These are phyloP conservation scores for Eurois occulta DNA, from an alignment of 2,888 invertebrate genomes.

Conservation along the genomic window DNA sequence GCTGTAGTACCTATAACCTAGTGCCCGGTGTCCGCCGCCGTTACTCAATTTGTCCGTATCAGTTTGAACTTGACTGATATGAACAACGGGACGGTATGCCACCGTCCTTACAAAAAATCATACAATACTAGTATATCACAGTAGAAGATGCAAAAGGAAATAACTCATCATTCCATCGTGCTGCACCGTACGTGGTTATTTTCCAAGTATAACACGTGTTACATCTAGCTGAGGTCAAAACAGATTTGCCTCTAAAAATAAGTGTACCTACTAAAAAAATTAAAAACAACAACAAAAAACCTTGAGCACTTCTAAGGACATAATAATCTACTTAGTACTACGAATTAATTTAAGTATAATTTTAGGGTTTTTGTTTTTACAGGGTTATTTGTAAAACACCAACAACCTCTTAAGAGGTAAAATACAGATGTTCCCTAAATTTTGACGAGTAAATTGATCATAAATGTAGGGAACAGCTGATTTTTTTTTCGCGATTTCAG, in stretches of 20 bases:
- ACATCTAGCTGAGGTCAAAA: background rate
- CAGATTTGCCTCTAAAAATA: background rate
- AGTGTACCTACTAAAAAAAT: background rate
- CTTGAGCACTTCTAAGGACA: background rate
- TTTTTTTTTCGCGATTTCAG: too few species aligned
- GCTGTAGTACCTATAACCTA: background rate
- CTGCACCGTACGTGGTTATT: slow-evolving; percentile 7
- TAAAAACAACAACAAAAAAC: background rate
- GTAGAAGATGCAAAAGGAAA: slow-evolving; percentile 35
- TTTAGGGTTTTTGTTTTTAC: too few species aligned
- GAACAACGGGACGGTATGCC: background rate
- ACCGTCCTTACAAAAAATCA: background rate
- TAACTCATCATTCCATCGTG: slow-evolving; percentile 27
- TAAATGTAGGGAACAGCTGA: too few species aligned
- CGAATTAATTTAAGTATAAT: too few species aligned
- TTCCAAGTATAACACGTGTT: slow-evolving; percentile 3
- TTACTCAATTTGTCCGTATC: background rate
- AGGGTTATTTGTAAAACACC: too few species aligned
- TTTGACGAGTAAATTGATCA: too few species aligned
- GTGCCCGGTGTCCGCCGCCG: background rate
- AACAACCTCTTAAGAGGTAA: too few species aligned
- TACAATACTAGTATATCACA: slow-evolving; percentile 1
- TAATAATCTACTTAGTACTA: too few species aligned
- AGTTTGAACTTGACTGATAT: background rate
- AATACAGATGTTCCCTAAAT: too few species aligned